These are phyloP conservation scores for Ibycter americanus DNA, from an alignment of 2,797 vertebrate genomes.

Conservation along the genomic window DNA sequence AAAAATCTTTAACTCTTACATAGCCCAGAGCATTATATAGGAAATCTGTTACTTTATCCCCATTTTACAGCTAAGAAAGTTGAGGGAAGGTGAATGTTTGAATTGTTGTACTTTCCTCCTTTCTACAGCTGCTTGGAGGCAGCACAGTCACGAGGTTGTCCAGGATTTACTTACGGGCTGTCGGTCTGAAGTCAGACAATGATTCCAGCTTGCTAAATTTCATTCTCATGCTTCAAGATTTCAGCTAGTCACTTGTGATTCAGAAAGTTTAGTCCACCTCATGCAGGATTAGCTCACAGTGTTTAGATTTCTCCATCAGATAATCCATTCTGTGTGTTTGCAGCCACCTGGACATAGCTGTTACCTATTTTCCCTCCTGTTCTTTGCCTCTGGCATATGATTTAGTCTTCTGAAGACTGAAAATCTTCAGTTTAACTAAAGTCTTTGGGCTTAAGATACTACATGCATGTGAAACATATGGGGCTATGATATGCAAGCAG, in stretches of 20 bases:
- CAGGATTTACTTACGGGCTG: neutral
- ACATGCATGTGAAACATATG: neutral
- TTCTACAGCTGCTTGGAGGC: neutral
- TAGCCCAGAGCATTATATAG: neutral
- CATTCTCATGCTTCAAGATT: neutral
- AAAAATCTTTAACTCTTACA: neutral
- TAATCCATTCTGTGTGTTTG: neutral
- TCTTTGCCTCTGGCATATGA: neutral
- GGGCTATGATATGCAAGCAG: neutral
- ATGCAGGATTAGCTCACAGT: fast-evolving
- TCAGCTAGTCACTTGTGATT: neutral
- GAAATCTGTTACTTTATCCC: neutral
- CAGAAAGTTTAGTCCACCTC: neutral
- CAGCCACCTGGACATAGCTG: neutral
- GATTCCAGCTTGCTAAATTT: neutral
- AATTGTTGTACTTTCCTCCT: neutral
- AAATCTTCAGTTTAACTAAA: neutral
- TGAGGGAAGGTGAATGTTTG: neutral
- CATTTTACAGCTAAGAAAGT: neutral
- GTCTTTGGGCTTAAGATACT: neutral
- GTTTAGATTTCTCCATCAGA: neutral
- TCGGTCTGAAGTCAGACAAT: neutral
- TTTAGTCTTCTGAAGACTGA: neutral
- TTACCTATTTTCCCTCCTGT: neutral
- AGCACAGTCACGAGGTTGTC: neutral